Evolutionary conservation across 2,888 invertebrate species (phyloP), one percentile per base, ranked within the genome.

Genomic region (Leptothorax acervorum): DNA sequence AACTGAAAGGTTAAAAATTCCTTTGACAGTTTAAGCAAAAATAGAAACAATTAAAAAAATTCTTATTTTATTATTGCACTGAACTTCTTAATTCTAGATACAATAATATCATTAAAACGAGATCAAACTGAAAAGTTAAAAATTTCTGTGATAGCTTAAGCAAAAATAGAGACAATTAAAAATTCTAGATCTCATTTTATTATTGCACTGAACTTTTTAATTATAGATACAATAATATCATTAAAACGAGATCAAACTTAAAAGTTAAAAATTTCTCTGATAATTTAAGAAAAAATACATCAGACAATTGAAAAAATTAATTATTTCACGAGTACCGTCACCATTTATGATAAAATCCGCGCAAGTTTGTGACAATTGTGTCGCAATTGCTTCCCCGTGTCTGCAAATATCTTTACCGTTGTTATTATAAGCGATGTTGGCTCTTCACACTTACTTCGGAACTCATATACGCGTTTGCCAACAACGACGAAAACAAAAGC

Each of bases 401-500:
- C 42, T 8, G 65, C 28, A 66, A 42, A 76, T 55, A n/a, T 45
- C 53, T 35, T 55, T 42, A 28, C 3, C 15, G 45, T 12, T 60
- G 23, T 48, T 60, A 48, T 60, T 48, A 18, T 11, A 48, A 79
- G 12, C 12, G 18, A 57, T 11, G 48, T 39, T 60, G 51, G 12
- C 23, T 63, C 23, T 42, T 35, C 35, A 9, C 6, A 11, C 23
- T 68, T 45, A 35, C 57, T 45, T 45, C 45, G 15, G n/a, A 18
- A 35, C n/a, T 57, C 15, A 15, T 1, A 15, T 1, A n/a, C 5
- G 31, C n/a, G 31, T 35, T 35, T 15, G 12, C 23, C 18, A 63
- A 53, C 63, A n/a, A 60, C 48, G 73, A 71, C 23, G 68, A 73
- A 88, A 84, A 89, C 86, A 88, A 88, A 88, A 83, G 89, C 68